Percentiles rank a stretch among this genome's conserved stretches.
Conservation (phyloP, 2,113 vertebrate species). For the Saccopteryx bilineata region DNA sequence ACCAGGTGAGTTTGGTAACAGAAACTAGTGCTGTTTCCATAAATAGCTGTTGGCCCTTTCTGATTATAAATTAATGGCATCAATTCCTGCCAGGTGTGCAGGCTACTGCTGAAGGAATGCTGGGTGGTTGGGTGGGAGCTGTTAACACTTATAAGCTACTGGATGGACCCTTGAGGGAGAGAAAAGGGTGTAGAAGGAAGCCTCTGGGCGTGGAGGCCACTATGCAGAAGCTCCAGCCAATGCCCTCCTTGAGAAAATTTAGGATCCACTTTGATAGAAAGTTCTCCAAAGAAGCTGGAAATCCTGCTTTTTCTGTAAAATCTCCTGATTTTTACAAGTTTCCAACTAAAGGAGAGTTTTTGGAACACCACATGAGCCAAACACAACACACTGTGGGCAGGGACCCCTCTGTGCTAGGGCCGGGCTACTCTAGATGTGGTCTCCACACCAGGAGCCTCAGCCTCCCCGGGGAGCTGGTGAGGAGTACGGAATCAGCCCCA, state of each 20-base stretch:
- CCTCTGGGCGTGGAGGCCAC: not conserved
- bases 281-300: constrained; percentile 2
- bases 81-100: constrained; percentile 42
- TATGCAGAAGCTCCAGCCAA: not conserved
- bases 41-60: constrained; percentile 26
- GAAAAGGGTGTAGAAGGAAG: not conserved
- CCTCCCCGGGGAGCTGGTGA: not conserved
- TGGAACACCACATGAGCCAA: not conserved
- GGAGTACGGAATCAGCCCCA: not conserved
- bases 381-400: not conserved
- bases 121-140: not conserved
- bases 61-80: constrained; percentile 29
- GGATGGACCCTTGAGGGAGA: not conserved
- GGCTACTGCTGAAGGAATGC: not conserved
- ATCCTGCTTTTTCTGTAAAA: not conserved
- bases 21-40: constrained; percentile 55
- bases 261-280: not conserved
- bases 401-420: not conserved
- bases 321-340: constrained; percentile 21
- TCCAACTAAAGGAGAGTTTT: not conserved
- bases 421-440: not conserved
- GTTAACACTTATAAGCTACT: constrained; percentile 1
- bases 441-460: not conserved
- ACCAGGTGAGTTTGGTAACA: constrained; percentile 22
- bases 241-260: not conserved